Percentiles rank a stretch among this genome's conserved stretches.
Conservation (phyloP, 2,888 invertebrate species). For the Oscheius myriophilus region DNA sequence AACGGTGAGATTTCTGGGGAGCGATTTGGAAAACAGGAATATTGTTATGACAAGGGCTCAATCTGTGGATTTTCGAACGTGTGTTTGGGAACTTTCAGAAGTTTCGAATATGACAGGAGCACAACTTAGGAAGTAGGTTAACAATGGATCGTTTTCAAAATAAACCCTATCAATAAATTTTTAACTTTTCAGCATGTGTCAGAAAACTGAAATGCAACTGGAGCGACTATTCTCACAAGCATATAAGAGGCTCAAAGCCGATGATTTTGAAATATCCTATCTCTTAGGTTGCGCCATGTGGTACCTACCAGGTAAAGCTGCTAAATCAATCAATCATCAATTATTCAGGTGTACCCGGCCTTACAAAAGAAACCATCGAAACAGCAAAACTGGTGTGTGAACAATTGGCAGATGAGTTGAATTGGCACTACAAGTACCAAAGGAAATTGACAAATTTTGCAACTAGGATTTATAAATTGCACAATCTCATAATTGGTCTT, state of each 20-base stretch:
- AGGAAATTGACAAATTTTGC: conserved; percentile 7
- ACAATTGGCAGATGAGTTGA: background rate
- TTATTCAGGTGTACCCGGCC: background rate
- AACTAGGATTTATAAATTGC: conserved; percentile 10
- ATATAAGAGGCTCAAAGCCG: conserved; percentile 1
- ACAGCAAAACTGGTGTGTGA: too few relatives aligned
- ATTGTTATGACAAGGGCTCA: background rate
- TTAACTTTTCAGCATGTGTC: conserved; percentile 2
- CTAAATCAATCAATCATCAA: background rate
- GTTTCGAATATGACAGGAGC: background rate
- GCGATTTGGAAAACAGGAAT: background rate
- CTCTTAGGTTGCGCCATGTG: conserved; percentile 12
- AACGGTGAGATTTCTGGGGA: background rate
- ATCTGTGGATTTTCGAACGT: background rate
- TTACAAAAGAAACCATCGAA: background rate
- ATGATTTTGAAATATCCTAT: conserved; percentile 7
- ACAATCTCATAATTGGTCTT: conserved; percentile 7
- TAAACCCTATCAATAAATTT: background rate
- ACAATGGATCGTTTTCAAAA: too few relatives aligned
- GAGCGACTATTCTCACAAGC: conserved; percentile 1
- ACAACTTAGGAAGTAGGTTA: conserved; percentile 1
- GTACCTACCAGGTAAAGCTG: conserved; percentile 9
- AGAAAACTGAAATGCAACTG: background rate
- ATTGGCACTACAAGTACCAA: conserved; percentile 13
- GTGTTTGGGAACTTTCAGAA: conserved; percentile 6